These are phyloP conservation scores for Perizoma affinitatum DNA, from an alignment of 2,888 invertebrate genomes.

Conservation along the genomic window DNA sequence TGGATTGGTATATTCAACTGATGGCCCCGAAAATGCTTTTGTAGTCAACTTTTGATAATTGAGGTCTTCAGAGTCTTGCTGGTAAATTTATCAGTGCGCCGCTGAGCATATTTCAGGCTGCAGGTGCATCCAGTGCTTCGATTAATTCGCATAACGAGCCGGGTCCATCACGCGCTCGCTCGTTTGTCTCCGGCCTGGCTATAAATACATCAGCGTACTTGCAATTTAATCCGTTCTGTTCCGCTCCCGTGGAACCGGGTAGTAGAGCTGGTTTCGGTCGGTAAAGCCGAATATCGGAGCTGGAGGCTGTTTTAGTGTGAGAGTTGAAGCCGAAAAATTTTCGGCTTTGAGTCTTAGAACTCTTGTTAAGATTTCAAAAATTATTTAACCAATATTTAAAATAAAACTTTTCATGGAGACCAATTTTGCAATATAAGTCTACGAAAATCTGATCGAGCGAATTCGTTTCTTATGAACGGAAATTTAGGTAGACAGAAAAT, in stretches of 20 bases:
- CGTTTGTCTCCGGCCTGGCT: slow-evolving; percentile 81
- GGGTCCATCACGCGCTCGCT: slow-evolving; percentile 81
- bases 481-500: too few species aligned
- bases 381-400: too few species aligned
- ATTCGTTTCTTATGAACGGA: too few species aligned
- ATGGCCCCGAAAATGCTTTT: too few species aligned
- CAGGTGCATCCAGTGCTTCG: slow-evolving; percentile 79
- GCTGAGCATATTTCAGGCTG: slow-evolving; percentile 72
- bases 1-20: too few species aligned
- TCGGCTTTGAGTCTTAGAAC: too few species aligned
- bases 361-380: too few species aligned
- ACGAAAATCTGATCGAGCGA: too few species aligned
- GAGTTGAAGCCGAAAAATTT: too few species aligned
- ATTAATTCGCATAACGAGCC: slow-evolving; percentile 84
- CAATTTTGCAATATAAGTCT: too few species aligned
- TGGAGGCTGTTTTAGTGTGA: background rate
- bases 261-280: slow-evolving; percentile 8
- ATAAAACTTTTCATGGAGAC: too few species aligned
- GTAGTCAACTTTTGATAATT: too few species aligned
- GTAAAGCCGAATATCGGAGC: slow-evolving; percentile 13
- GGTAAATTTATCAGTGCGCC: slow-evolving; percentile 46
- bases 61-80: slow-evolving; percentile 32
- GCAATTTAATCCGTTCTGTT: slow-evolving; percentile 82
- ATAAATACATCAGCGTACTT: slow-evolving; percentile 84
- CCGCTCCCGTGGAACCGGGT: slow-evolving; percentile 59